Evolutionary conservation across 2,797 vertebrate genomes (phyloP), one percentile per base, ranked within the genome.

Genomic region (Serranus cabrilla): DNA sequence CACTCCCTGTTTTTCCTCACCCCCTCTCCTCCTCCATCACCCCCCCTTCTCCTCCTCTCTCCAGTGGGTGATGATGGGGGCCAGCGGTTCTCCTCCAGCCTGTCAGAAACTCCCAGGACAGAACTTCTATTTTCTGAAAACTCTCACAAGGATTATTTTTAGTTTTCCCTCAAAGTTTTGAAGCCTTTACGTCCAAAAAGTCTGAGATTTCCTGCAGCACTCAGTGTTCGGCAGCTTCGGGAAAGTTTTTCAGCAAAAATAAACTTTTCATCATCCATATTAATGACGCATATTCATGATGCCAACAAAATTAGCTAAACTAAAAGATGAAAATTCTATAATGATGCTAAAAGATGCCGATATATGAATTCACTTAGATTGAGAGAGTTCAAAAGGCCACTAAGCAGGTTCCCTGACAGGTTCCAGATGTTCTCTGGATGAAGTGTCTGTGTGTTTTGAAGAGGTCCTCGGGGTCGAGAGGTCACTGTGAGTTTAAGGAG

Each of bases 101-200:
- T 84, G 73, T 83, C 80, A 88, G 71, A 89, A 84, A 72, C 79
- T 91, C 88, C 84, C 84, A 65, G 55, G 81, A 80, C 73, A 61
- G 11, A 67, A 56, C 42, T 56, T 1, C 18, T 39, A 55, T 45
- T 80, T 68, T 83, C 52, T 56, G 50, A 50, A 84, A 82, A 82
- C 57, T 49, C 52, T 60, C 14, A 2, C 11, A 25, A 37, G 20
- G 57, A 62, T 66, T 86, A 85, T 81, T 88, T 86, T 82, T 67
- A 68, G 76, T 52, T 81, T 77, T 58, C 6, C 27, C 68, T 73
- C 52, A 52, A 71, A 69, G 55, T 55, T 47, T 10, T 81, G 61
- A 79, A 71, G 58, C 31, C 43, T 81, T 73, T 21, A 50, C 64
- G 50, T 80, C 66, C 62, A 16, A 50, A 58, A 39, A 39, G 70